Percentiles rank a stretch among this genome's conserved stretches.
phyloP scores from a whole-genome alignment of 2,888 invertebrate species.

The Tachina grossa region DNA sequence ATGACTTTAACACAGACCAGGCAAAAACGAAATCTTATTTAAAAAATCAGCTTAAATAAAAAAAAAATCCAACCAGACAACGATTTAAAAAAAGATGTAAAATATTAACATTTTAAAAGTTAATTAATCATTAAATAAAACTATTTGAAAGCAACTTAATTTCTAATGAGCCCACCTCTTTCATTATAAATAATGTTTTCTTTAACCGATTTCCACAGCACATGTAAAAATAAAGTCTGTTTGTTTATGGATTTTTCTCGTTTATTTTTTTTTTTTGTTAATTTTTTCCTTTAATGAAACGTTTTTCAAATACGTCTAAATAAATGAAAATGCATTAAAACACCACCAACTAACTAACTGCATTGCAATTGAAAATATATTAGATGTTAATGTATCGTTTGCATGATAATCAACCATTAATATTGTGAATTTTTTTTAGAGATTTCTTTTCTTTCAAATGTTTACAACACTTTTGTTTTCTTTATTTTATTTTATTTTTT shows the following conservation, averaged over 20 bases:
- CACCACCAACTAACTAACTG: conserved; percentile 32
- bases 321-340: conserved; percentile 24
- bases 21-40: background rate
- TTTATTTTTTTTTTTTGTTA: too few relatives aligned
- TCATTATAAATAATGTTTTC: background rate
- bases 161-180: conserved; percentile 29
- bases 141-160: conserved; percentile 18
- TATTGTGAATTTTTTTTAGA: conserved; percentile 34
- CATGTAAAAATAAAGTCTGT: conserved; percentile 43
- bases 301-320: conserved; percentile 20
- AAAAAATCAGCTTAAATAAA: background rate
- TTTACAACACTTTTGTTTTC: conserved; percentile 57
- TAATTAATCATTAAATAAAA: conserved; percentile 23
- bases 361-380: conserved; percentile 54
- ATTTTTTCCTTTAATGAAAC: background rate
- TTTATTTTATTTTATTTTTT: background rate
- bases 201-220: conserved; percentile 7
- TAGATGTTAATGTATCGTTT: conserved; percentile 57
- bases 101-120: background rate
- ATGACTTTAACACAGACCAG: background rate
- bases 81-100: background rate
- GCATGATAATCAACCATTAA: conserved; percentile 65
- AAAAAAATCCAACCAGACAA: background rate
- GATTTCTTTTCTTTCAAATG: conserved; percentile 41
- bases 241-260: background rate